phyloP scores from a whole-genome alignment of 2,797 vertebrate genomes.

The Lerista edwardsae region DNA sequence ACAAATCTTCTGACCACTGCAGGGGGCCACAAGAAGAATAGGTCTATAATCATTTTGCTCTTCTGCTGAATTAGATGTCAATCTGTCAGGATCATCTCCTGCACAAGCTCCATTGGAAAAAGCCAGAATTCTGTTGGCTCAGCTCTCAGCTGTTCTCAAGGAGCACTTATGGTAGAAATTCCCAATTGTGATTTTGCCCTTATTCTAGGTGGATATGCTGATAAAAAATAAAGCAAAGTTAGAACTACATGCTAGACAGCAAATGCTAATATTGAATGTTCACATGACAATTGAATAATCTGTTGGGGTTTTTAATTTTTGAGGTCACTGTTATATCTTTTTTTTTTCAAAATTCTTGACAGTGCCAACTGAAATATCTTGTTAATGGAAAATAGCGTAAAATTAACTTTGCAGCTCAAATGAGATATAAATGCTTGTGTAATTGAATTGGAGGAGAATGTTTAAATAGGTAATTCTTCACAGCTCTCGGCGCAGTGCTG shows the following conservation, averaged over 20 bases:
- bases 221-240: background rate
- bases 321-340: constrained; percentile 19
- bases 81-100: background rate
- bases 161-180: background rate
- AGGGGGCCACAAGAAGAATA: background rate
- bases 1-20: constrained; percentile 54
- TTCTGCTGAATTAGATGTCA: background rate
- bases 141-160: background rate
- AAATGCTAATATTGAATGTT: background rate
- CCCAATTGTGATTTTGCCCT: background rate
- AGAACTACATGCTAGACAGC: background rate
- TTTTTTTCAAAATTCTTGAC: constrained; percentile 44
- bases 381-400: constrained; percentile 21
- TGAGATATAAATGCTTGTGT: constrained; percentile 33
- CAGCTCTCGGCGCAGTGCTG: constrained; percentile 13
- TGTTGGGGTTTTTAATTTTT: background rate
- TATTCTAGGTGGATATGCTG: background rate
- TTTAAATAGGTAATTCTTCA: background rate
- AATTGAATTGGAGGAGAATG: background rate
- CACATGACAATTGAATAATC: background rate
- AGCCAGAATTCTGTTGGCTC: background rate
- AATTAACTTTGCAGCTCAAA: constrained; percentile 35
- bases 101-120: background rate
- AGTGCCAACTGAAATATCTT: background rate
- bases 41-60: background rate